Base-by-base conservation (phyloP, 2,797 vertebrate genomes). In the Sebastes jordani region DNA sequence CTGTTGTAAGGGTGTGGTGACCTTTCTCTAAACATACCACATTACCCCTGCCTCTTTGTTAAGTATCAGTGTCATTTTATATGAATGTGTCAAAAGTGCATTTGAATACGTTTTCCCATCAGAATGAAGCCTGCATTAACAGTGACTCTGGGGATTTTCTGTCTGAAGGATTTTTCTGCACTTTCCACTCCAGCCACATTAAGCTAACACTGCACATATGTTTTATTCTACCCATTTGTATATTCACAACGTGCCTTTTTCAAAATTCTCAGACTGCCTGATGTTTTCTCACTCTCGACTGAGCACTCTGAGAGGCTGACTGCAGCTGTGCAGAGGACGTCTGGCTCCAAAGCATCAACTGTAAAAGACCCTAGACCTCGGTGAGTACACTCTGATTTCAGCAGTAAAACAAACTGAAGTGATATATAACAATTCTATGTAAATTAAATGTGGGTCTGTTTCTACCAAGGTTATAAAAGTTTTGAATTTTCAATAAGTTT, bases 251-350 rank as follows among this genome's bases (percentile, higher is more conserved):
- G 8, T 52, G 14, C 1, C 13, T 54, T 54, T 71, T 52, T 63
- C 30, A 8, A 52, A 42, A 58, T 68, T 49, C 65, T 71, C 30
- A 68, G 73, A 30, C 46, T 27, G 73, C 71, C 55, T 76, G 84
- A 64, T 73, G 70, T 36, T 80, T 80, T 58, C 30, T 78, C 60
- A 71, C 73, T 72, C 77, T 71, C 10, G 36, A 84, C 71, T 71
- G 80, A 71, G 42, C 38, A 7, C 69, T 52, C 13, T 23, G 68
- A 69, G 71, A 82, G 74, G 55, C 11, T 7, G 58, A 29, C 58
- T 81, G 74, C 78, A 85, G 77, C 78, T 81, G 80, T 80, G 69
- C 42, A 56, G 38, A 16, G 58, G 46, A 85, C n/a, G 42, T 76
- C 71, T 62, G 79, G 14, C 30, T 84, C n/a, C 29, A 23, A 25